Conservation (phyloP, 37 sponge, comb jelly and placozoan species). For the Cliona cf. orientalis region DNA sequence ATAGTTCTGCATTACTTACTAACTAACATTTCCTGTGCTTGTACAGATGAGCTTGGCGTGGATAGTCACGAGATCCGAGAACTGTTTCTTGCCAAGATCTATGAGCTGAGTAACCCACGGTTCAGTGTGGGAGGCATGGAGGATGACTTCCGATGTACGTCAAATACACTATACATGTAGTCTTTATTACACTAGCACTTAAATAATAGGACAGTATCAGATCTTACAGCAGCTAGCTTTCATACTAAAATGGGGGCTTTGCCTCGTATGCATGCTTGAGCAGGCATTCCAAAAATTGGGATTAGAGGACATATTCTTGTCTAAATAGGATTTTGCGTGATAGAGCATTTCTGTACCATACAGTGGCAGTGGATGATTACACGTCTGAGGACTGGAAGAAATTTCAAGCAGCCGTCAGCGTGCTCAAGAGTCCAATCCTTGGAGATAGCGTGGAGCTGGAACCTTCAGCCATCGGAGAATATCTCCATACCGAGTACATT, state of each 20-base stretch:
- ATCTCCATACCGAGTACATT: slow-evolving; percentile 35
- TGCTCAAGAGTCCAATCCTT: slow-evolving; percentile 28
- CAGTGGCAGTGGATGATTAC: slow-evolving; percentile 41
- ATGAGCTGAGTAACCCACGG: slow-evolving; percentile 65
- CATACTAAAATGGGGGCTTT: too few species aligned
- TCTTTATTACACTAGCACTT: not conserved
- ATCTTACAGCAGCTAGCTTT: too few species aligned
- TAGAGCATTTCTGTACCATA: too few species aligned
- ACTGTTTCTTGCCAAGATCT: slow-evolving; percentile 55
- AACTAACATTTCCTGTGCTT: not conserved
- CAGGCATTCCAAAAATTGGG: too few species aligned
- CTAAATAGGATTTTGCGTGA: too few species aligned
- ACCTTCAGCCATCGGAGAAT: slow-evolving; percentile 44
- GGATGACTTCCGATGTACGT: slow-evolving; percentile 47
- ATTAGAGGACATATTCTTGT: too few species aligned
- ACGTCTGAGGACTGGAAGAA: slow-evolving; percentile 58
- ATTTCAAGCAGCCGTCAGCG: slow-evolving; percentile 51
- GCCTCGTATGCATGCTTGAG: too few species aligned
- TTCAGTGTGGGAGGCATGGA: slow-evolving; percentile 19
- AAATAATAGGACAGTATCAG: too few species aligned
- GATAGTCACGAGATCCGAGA: slow-evolving; percentile 56
- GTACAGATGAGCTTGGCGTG: slow-evolving; percentile 64
- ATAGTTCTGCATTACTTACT: not conserved
- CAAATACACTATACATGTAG: not conserved
- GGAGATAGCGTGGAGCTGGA: slow-evolving; percentile 30